A percentile compares a stretch with the other conserved stretches of the same genome.
phyloP scores from a whole-genome alignment of 2,888 invertebrate species.

The Spatulosminthurus flaviceps region DNA sequence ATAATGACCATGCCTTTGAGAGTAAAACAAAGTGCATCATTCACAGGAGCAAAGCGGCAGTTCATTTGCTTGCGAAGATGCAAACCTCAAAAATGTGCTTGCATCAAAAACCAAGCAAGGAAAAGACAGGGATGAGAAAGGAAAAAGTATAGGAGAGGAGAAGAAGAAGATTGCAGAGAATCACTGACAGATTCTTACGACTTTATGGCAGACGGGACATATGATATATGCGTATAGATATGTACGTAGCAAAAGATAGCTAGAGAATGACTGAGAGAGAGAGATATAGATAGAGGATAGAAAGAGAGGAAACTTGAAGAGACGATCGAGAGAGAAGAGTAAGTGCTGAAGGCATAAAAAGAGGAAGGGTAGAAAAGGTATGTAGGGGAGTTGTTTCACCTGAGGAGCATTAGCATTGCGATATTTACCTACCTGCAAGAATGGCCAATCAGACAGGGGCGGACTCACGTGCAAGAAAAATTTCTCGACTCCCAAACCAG shows the following conservation, averaged over 20 bases:
- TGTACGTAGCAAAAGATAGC: not conserved
- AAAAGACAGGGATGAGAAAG: not conserved
- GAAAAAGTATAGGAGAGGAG: not conserved
- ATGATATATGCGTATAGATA: not conserved
- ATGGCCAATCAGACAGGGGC: constrained; percentile 49
- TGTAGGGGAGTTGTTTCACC: constrained; percentile 48
- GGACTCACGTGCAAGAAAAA: constrained; percentile 51
- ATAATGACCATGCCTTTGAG: constrained; percentile 5
- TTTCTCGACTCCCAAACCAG: constrained; percentile 40
- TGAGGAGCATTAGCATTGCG: constrained; percentile 49
- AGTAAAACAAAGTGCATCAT: constrained; percentile 43
- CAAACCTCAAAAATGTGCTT: constrained; percentile 15
- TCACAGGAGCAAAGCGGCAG: constrained; percentile 24
- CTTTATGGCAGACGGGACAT: constrained; percentile 10
- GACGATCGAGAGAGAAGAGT: constrained; percentile 20
- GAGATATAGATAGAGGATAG: constrained; percentile 3
- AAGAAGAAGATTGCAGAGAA: constrained; percentile 17
- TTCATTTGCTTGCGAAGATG: constrained; percentile 26
- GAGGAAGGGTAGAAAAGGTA: constrained; percentile 41
- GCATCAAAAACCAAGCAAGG: not conserved
- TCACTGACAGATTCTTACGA: constrained; percentile 5
- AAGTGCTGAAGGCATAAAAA: constrained; percentile 45
- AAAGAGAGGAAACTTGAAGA: constrained; percentile 18
- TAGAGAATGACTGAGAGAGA: constrained; percentile 6
- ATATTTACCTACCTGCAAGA: constrained; percentile 50